Base-by-base conservation (phyloP, 2,113 vertebrate species). In the Centropus unirufus region DNA sequence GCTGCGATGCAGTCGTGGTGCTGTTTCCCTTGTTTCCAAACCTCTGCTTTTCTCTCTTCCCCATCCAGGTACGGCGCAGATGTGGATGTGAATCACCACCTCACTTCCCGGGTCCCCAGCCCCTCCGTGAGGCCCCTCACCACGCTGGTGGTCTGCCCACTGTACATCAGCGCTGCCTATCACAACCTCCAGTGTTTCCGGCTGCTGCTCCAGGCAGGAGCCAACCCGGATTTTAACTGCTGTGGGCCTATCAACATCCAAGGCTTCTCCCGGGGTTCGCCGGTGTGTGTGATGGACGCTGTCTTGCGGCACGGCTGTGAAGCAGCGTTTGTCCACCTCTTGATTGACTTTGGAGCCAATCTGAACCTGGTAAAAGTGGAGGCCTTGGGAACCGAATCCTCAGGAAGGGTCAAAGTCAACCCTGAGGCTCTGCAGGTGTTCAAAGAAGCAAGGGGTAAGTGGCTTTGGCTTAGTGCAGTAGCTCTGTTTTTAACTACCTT, bases 161-260 rank as follows among this genome's bases (percentile, higher is more conserved):
- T 99, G 21, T 99, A 99, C 96, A 99, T 99, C 97, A 99, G 99
- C 0, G 99, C 99, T 0, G 99, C 99, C 96, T 99, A 99, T 91
- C 99, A 99, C 97, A 98, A 99, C 97, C 98, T 99, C 12, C 98
- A 97, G 77, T 99, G 99, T 96, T 99, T 99, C 97, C 96, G 87
- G 55, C 97, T 99, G 96, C 98, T 99, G 49, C 98, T 99, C 26
- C 98, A 98, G 95, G 40, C 99, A 0, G 99, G 99, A 3, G 99
- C 99, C 44, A 97, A 99, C 96, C 99, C 99, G 0, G 98, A 99
- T 96, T 99, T 99, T 90, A 99, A 99, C 95, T 99, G 98, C 97
- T 98, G 98, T 0, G 99, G 99, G 21, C 98, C 98, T 0, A 98
- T 99, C 91, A 98, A 98, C 96, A 97, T 98, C 2, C 98, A 98